Evolutionary conservation across 2,797 vertebrate genomes (phyloP).

Genomic region (Odontamblyopus rebecca): DNA sequence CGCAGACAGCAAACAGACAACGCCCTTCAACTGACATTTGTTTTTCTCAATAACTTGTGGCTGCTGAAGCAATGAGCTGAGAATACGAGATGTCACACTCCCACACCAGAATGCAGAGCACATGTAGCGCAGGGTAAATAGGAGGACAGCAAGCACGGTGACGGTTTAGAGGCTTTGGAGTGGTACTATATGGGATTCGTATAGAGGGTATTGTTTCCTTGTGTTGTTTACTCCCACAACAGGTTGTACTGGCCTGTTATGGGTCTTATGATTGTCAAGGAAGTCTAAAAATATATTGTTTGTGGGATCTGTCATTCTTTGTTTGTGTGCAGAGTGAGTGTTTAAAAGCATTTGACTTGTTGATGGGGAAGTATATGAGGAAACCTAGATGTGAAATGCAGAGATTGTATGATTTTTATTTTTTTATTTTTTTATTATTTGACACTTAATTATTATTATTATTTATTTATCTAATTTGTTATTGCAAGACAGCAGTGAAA

Average conservation of each 20-base stretch:
- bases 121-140: conserved; percentile 41
- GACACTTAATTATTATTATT: no score
- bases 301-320: background rate
- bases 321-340: background rate
- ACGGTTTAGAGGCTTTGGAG: conserved; percentile 42
- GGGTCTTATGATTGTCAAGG: conserved; percentile 23
- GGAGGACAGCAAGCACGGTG: conserved; percentile 35
- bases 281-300: conserved; percentile 10
- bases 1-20: conserved; percentile 67
- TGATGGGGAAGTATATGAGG: background rate
- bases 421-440: no score
- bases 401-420: no score
- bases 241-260: conserved; percentile 50
- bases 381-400: no score
- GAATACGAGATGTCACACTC: conserved; percentile 58
- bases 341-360: background rate
- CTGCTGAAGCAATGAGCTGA: conserved; percentile 61
- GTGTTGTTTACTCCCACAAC: conserved; percentile 45
- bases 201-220: conserved; percentile 40
- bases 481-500: background rate
- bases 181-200: conserved; percentile 41
- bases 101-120: conserved; percentile 16
- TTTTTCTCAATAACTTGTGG: conserved; percentile 68
- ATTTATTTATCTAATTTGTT: background rate
- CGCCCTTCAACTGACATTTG: conserved; percentile 78